phyloP scores from a whole-genome alignment of 2,113 vertebrate species.

The Equus quagga region DNA sequence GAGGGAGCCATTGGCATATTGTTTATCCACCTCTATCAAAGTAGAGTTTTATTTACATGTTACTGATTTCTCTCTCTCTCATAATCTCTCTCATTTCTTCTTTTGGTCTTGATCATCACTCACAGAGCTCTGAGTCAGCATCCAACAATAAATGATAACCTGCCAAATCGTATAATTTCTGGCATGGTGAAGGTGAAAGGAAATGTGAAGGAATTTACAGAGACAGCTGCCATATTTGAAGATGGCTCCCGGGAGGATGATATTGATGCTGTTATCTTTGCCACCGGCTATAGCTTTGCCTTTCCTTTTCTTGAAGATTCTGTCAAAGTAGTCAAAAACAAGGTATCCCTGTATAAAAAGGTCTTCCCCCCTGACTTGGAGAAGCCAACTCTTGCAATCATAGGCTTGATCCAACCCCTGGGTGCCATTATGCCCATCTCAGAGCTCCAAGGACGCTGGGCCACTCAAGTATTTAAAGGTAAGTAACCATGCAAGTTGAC shows the following conservation, averaged over 20 bases:
- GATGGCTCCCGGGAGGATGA: slow-evolving; percentile 91
- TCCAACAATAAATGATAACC: slow-evolving; percentile 90
- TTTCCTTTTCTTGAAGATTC: slow-evolving; percentile 91
- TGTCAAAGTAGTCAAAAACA: slow-evolving; percentile 85
- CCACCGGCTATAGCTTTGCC: slow-evolving; percentile 91
- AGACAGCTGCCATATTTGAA: slow-evolving; percentile 90
- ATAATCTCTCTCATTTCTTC: not conserved
- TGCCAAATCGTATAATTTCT: slow-evolving; percentile 92
- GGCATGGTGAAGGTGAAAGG: slow-evolving; percentile 91
- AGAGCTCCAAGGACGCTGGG: slow-evolving; percentile 96
- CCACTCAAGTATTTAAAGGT: slow-evolving; percentile 92
- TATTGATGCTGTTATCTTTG: slow-evolving; percentile 92
- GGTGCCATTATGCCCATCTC: slow-evolving; percentile 92
- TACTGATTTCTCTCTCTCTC: not conserved
- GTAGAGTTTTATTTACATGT: not conserved
- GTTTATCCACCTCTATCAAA: not conserved
- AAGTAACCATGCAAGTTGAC: slow-evolving; percentile 53
- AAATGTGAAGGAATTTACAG: slow-evolving; percentile 89
- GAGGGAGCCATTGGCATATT: not conserved
- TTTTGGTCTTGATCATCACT: not conserved
- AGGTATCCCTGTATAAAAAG: slow-evolving; percentile 90
- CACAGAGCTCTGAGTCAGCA: slow-evolving; percentile 86
- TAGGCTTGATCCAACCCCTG: slow-evolving; percentile 89
- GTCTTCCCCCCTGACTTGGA: slow-evolving; percentile 90
- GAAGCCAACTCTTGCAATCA: slow-evolving; percentile 91